phyloP scores from a whole-genome alignment of 1,140 invertebrate genomes.

The Yoshiicerus persimilis region DNA sequence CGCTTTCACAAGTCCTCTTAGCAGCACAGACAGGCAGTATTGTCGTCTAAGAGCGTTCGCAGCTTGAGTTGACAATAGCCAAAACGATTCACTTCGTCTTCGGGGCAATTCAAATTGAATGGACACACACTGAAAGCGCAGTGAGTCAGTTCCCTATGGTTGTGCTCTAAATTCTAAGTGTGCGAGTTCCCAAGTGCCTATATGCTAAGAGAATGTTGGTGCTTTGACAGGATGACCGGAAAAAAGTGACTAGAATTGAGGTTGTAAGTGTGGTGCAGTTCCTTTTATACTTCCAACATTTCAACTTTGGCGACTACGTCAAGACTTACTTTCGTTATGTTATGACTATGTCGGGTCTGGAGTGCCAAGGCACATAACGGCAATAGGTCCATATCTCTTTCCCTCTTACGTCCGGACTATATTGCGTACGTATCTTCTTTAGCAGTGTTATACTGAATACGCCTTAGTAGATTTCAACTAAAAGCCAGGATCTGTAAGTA shows the following conservation, averaged over 20 bases:
- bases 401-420: neutral
- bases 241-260: conserved; percentile 9
- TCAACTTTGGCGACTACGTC: neutral
- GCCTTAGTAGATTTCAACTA: neutral
- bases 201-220: neutral
- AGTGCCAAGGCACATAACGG: neutral
- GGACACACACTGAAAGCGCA: neutral
- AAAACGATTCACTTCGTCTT: neutral
- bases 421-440: neutral
- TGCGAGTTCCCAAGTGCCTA: neutral
- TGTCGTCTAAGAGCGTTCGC: neutral
- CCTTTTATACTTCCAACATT: conserved; percentile 3
- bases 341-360: neutral
- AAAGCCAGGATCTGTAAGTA: neutral
- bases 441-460: neutral
- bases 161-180: neutral
- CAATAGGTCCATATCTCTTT: neutral
- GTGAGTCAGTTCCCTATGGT: neutral
- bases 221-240: conserved; percentile 1
- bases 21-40: neutral
- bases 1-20: neutral
- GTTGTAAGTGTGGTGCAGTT: neutral
- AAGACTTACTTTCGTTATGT: neutral
- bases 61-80: conserved; percentile 1
- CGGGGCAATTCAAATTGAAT: neutral